Evolutionary conservation across 2,113 vertebrate species (phyloP), one percentile per base, ranked within the genome.

Genomic region (Pterocles orientalis): DNA sequence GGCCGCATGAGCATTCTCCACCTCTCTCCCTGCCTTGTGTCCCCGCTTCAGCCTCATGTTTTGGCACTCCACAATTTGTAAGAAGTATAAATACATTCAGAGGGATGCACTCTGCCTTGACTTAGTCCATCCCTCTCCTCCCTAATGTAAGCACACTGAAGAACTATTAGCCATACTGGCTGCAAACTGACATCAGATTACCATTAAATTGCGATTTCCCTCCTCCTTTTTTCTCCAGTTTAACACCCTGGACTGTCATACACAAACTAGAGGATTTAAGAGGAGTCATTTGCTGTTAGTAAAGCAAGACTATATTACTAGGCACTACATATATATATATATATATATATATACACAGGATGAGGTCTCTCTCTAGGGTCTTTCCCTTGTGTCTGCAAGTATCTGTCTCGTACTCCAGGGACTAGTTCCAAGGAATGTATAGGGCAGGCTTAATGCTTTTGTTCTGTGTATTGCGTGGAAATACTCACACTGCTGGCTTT

Each of bases 351-450:
- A 6, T 26, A 66, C 7, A 51, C 15, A 58, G 15, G 53, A 43
- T 14, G 12, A 69, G 50, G 18, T 62, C 8, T 43, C 18, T 82
- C 19, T 81, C 39, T n/a, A 56, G 26, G 4, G 23, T 75, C 48
- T n/a, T 89, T 75, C 8, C 14, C 31, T 18, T 71, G 6, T 36
- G 36, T 16, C 18, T 62, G n/a, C 16, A 89, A 79, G 21, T 83
- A 65, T 45, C 15, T 58, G 9, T 60, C 19, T 70, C 23, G 29
- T 56, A 60, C 65, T 88, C 82, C 24, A 92, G 62, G 36, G 47
- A 87, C 48, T 68, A 60, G 45, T 89, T 96, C 61, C 93, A 93
- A 92, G 36, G 86, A 91, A 95, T 26, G 19, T 48, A 58, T 14
- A 80, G 39, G 23, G 26, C 24, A 79, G 36, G 29, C 57, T 91